These are phyloP conservation scores for Homalodisca vitripennis DNA, from an alignment of 1,140 invertebrate species.

Conservation along the genomic window DNA sequence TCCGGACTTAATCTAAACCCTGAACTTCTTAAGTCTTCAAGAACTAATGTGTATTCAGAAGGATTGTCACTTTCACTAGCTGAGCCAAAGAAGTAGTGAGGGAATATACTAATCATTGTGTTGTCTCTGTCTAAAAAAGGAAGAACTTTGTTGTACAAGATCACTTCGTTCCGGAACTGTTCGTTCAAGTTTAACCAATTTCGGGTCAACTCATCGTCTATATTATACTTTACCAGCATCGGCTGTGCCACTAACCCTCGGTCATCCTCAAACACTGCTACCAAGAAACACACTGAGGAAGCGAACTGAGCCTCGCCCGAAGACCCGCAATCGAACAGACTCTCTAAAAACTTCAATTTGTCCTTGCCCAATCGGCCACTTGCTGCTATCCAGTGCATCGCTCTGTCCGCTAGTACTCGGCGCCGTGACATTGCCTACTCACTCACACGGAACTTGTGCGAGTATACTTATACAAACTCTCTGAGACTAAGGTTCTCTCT, in stretches of 20 bases:
- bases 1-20: slow-evolving; percentile 30
- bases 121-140: slow-evolving; percentile 23
- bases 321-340: too few relatives aligned
- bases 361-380: too few relatives aligned
- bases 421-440: too few relatives aligned
- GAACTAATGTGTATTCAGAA: slow-evolving; percentile 40
- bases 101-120: slow-evolving; percentile 6
- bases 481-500: too few relatives aligned
- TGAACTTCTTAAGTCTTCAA: slow-evolving; percentile 43
- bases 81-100: slow-evolving; percentile 34
- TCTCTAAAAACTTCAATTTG: too few relatives aligned
- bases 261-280: neutral
- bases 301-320: neutral
- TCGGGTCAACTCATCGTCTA: neutral
- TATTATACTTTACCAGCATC: slow-evolving; percentile 2
- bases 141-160: slow-evolving; percentile 36
- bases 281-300: neutral
- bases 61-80: slow-evolving; percentile 15
- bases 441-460: too few relatives aligned
- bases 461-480: too few relatives aligned
- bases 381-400: too few relatives aligned
- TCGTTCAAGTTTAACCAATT: slow-evolving; percentile 8
- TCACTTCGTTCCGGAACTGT: slow-evolving; percentile 37
- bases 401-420: too few relatives aligned
- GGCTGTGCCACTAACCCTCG: neutral